Evolutionary conservation across 1,140 invertebrate genomes (phyloP), one percentile per base, ranked within the genome.

Genomic region (Anthonomus grandis): DNA sequence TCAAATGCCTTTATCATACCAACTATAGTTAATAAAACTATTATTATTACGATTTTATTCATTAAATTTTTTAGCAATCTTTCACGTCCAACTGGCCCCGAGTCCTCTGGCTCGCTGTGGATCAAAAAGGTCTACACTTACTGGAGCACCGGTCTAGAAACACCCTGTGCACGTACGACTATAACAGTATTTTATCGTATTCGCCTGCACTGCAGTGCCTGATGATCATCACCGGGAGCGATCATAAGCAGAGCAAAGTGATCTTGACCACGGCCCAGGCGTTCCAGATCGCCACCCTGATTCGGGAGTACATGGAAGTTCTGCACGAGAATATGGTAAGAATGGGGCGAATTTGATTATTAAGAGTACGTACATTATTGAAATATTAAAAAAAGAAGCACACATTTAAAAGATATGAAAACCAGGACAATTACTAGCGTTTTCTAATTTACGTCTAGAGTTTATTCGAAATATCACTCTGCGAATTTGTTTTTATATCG

Each of bases 21-120:
- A n/a, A n/a, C n/a, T n/a, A n/a, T n/a, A n/a, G n/a, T n/a, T n/a
- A n/a, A n/a, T n/a, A n/a, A n/a, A n/a, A n/a, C n/a, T n/a, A n/a
- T n/a, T n/a, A n/a, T n/a, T n/a, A n/a, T n/a, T n/a, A n/a, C n/a
- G n/a, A n/a, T n/a, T n/a, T n/a, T n/a, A n/a, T n/a, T n/a, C n/a
- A n/a, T 31, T 8, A 31, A 31, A 12, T 17, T 52, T 64, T 68
- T 34, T 74, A 91, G 86, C 93, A 97, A 87, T 93, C 91, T 13
- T 96, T 96, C 70, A 96, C 93, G 2, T 94, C 92, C 9, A 94
- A 93, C 71, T 95, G 95, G 90, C 94, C 94, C 53, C 76, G 89
- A 56, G 82, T 89, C 17, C 74, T 97, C 4, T 95, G 94, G 91
- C 74, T 97, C 39, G 93, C 92, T 9, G 88, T 97, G 3, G 91